Evolutionary conservation across 2,113 vertebrate species (phyloP).

Genomic region (Podarcis muralis): DNA sequence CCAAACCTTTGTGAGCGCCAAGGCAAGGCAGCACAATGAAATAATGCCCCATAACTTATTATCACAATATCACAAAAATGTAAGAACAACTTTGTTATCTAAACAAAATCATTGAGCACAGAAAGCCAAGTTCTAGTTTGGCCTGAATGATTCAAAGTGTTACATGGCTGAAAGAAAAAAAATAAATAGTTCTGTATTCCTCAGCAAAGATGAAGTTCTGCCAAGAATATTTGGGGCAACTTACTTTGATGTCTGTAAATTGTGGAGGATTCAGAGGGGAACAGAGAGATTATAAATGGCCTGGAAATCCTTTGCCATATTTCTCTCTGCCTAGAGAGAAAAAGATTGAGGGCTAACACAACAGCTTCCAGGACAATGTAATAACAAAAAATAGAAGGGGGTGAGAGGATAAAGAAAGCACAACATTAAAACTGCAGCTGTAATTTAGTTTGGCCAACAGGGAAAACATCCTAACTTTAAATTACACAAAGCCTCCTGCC

Average conservation of each 20-base stretch:
- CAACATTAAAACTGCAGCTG: neutral
- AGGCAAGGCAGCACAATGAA: neutral
- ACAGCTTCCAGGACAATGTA: neutral
- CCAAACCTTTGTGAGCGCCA: neutral
- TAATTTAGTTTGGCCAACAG: neutral
- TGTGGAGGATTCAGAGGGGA: neutral
- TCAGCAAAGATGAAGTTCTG: neutral
- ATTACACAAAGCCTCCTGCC: neutral
- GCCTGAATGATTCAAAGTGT: neutral
- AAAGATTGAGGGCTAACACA: neutral
- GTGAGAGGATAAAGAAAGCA: neutral
- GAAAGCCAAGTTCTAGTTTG: neutral
- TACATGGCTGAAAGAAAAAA: neutral
- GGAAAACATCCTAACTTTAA: neutral
- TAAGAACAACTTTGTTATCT: neutral
- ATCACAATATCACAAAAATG: neutral
- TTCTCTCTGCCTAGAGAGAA: neutral
- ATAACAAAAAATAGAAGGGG: neutral
- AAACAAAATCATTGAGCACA: neutral
- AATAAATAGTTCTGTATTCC: neutral
- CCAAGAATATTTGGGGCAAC: neutral
- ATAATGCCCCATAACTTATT: neutral
- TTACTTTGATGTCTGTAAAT: constrained; percentile 6
- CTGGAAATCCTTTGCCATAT: neutral
- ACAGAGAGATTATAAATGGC: neutral